phyloP scores from a whole-genome alignment of 2,797 vertebrate species.

The Trachops cirrhosus region DNA sequence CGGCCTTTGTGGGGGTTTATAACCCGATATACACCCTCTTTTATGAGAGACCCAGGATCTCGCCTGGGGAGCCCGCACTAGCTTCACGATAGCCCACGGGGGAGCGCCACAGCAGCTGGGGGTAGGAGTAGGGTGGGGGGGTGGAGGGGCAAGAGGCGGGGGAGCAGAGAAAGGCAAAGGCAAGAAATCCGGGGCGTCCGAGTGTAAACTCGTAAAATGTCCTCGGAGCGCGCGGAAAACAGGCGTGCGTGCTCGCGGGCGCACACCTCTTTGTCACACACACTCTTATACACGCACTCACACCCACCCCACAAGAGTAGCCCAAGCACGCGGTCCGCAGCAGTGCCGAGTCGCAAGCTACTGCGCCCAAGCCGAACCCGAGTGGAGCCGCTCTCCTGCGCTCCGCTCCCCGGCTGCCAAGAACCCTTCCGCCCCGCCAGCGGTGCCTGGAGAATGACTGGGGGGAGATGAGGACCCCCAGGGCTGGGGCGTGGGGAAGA shows the following conservation, averaged over 20 bases:
- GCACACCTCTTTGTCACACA: not conserved
- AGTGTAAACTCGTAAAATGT: slow-evolving; percentile 79
- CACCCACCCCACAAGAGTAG: not conserved
- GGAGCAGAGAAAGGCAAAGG: slow-evolving; percentile 57
- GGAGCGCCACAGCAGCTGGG: slow-evolving; percentile 61
- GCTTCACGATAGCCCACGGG: slow-evolving; percentile 71
- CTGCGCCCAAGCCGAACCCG: not conserved
- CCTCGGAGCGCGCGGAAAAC: slow-evolving; percentile 14
- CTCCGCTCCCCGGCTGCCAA: not conserved
- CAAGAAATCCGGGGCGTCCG: slow-evolving; percentile 68
- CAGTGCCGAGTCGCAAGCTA: not conserved
- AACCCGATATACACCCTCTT: slow-evolving; percentile 77
- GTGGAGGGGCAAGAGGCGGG: not conserved
- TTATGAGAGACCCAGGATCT: slow-evolving; percentile 74
- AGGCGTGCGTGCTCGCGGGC: not conserved
- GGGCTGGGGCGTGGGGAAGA: slow-evolving; percentile 17
- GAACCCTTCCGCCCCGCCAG: not conserved
- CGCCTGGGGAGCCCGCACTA: slow-evolving; percentile 66
- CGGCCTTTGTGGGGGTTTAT: slow-evolving; percentile 11
- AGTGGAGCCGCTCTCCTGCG: not conserved
- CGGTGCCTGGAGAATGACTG: not conserved
- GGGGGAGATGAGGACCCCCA: not conserved
- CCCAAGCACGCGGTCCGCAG: not conserved
- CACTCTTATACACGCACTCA: not conserved
- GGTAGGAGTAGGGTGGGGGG: not conserved